phyloP scores from a whole-genome alignment of 2,797 vertebrate species.

The Anableps anableps region DNA sequence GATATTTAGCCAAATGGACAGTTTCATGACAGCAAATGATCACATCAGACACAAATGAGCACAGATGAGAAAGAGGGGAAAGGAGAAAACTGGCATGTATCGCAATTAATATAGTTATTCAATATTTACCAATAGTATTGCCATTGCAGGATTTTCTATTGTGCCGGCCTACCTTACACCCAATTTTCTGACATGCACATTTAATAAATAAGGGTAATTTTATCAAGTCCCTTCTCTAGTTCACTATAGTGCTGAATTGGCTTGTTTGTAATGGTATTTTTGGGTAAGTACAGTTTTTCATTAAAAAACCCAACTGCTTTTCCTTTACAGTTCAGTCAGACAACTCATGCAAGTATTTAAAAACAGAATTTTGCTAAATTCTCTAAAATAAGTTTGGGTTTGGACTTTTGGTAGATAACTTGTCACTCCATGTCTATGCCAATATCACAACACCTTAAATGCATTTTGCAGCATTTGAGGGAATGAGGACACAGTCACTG shows the following conservation, averaged over 20 bases:
- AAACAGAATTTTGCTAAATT: background rate
- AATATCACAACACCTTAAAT: background rate
- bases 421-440: background rate
- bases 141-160: too few species aligned
- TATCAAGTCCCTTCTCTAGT: too few species aligned
- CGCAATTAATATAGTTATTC: too few species aligned
- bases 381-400: background rate
- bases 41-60: too few species aligned
- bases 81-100: too few species aligned
- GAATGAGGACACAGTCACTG: background rate
- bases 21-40: too few species aligned
- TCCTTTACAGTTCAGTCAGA: background rate
- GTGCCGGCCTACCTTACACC: too few species aligned
- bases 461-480: background rate
- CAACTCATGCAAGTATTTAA: background rate
- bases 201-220: conserved; percentile 49
- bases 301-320: background rate
- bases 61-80: too few species aligned
- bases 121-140: too few species aligned
- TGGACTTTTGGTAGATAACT: background rate
- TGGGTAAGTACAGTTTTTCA: conserved; percentile 15
- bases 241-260: background rate
- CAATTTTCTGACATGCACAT: conserved; percentile 16
- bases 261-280: conserved; percentile 34
- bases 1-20: too few species aligned